A percentile compares a stretch with the other conserved stretches of the same genome.
Evolutionary conservation across 2,888 invertebrate genomes (phyloP).

Genomic region (Pseudoips prasinana): DNA sequence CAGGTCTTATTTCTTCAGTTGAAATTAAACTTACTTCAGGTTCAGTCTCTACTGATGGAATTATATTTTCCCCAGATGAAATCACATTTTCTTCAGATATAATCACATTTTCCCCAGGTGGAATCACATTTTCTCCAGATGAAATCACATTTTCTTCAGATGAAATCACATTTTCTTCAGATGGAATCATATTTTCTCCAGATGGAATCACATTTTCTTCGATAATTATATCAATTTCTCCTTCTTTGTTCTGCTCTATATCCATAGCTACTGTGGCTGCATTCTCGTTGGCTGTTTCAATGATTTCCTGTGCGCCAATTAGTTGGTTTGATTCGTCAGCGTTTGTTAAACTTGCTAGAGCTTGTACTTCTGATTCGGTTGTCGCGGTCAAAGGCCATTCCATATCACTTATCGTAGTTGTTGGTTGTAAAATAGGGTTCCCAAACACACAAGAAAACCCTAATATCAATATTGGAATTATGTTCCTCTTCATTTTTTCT

Average conservation of each 20-base stretch:
- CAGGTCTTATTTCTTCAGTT: constrained; percentile 24
- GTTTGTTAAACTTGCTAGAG: constrained; percentile 32
- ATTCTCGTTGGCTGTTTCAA: constrained; percentile 10
- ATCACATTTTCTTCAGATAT: constrained; percentile 41
- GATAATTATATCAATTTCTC: constrained; percentile 47
- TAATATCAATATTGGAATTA: constrained; percentile 44
- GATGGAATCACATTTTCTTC: constrained; percentile 42
- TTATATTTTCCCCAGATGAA: constrained; percentile 47
- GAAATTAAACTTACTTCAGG: constrained; percentile 43
- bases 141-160: constrained; percentile 46
- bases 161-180: constrained; percentile 43
- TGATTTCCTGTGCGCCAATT: background rate
- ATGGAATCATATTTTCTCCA: constrained; percentile 26
- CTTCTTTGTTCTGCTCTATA: constrained; percentile 26
- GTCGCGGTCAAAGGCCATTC: constrained; percentile 29
- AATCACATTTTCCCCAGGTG: constrained; percentile 47
- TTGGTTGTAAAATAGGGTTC: constrained; percentile 45
- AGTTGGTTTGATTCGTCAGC: constrained; percentile 35
- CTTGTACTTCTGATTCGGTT: constrained; percentile 43
- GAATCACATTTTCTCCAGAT: constrained; percentile 41
- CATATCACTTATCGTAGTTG: constrained; percentile 32
- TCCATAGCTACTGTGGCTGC: constrained; percentile 10
- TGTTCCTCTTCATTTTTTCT: constrained; percentile 61
- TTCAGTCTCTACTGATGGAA: too few relatives aligned
- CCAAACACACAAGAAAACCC: constrained; percentile 47